These are phyloP conservation scores for Glossosoma conforme DNA, from an alignment of 1,140 invertebrate species.

Conservation along the genomic window DNA sequence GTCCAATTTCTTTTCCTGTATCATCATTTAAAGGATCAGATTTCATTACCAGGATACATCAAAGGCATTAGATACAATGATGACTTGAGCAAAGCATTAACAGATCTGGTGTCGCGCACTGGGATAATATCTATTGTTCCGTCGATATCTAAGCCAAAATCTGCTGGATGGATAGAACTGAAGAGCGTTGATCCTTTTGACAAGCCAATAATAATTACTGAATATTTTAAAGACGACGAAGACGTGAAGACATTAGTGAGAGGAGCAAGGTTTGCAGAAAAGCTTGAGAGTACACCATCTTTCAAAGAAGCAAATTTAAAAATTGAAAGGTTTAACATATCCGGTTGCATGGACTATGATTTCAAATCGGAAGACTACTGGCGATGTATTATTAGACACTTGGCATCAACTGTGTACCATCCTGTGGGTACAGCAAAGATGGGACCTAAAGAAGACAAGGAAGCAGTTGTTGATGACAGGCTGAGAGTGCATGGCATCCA, in stretches of 20 bases:
- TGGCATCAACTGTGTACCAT: constrained; percentile 62
- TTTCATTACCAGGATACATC: not conserved
- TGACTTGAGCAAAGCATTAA: not conserved
- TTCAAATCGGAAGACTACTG: constrained; percentile 54
- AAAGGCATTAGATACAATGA: constrained; percentile 5
- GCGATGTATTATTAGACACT: constrained; percentile 55
- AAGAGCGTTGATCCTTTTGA: constrained; percentile 53
- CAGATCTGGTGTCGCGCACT: constrained; percentile 36
- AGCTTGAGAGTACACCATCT: constrained; percentile 44
- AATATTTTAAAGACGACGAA: constrained; percentile 54
- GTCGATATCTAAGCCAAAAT: constrained; percentile 52
- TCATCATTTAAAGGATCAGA: not conserved
- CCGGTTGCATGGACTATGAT: constrained; percentile 38
- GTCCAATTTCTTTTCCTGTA: constrained; percentile 32
- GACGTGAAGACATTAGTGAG: constrained; percentile 53
- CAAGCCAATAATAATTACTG: constrained; percentile 61
- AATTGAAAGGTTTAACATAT: constrained; percentile 39
- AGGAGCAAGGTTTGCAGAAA: constrained; percentile 47
- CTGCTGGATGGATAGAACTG: constrained; percentile 53
- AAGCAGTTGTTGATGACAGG: constrained; percentile 57
- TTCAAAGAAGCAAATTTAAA: constrained; percentile 40
- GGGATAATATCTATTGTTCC: constrained; percentile 39
- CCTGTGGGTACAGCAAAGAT: constrained; percentile 61
- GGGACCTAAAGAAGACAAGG: constrained; percentile 52
- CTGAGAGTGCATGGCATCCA: constrained; percentile 56